A percentile compares a stretch with the other conserved stretches of the same genome.
Conservation (phyloP, 2,888 invertebrate genomes). For the Acrobasis consociella region DNA sequence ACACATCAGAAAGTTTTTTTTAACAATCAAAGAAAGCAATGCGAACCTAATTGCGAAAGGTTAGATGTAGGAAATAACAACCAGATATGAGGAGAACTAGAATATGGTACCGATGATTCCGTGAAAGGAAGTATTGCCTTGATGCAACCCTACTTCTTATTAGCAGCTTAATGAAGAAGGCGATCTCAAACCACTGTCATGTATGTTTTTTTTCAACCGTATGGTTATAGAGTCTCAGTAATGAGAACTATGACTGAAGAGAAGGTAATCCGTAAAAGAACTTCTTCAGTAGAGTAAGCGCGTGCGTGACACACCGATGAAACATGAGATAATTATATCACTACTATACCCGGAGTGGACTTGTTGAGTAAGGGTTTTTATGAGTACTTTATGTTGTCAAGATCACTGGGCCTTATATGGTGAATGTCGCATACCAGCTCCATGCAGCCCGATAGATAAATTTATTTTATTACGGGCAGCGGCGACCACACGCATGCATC, state of each 20-base stretch:
- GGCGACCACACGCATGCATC: slow-evolving; percentile 42
- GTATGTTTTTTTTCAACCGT: no score
- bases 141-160: no score
- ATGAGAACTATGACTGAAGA: not conserved
- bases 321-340: not conserved
- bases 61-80: no score
- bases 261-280: not conserved
- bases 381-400: not conserved
- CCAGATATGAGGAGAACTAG: no score
- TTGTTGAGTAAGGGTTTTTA: not conserved
- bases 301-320: not conserved
- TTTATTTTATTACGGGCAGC: slow-evolving; percentile 27
- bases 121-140: no score
- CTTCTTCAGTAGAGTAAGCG: not conserved
- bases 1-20: no score
- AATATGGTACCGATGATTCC: no score
- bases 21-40: no score
- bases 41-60: no score
- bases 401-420: not conserved
- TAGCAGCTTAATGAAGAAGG: no score
- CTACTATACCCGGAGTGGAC: not conserved
- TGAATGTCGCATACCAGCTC: slow-evolving; percentile 1
- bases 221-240: no score
- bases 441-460: slow-evolving; percentile 24
- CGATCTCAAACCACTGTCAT: no score